These are phyloP conservation scores for Chlorops oryzae DNA, from an alignment of 1,140 invertebrate genomes.

Conservation along the genomic window DNA sequence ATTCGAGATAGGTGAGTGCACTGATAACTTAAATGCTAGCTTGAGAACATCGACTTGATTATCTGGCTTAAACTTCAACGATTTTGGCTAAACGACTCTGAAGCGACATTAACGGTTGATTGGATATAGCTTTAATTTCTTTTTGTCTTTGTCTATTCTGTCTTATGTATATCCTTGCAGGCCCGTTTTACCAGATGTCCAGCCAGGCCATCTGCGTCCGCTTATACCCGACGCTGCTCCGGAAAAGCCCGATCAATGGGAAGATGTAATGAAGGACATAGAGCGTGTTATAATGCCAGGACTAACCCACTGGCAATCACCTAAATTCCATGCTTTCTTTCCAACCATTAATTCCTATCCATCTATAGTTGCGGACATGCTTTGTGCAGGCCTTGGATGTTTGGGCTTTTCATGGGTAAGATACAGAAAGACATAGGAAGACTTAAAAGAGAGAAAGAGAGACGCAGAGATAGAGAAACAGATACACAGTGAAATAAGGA, in stretches of 20 bases:
- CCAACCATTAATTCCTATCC: slow-evolving; percentile 95
- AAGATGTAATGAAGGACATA: slow-evolving; percentile 82
- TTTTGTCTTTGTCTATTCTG: too few species aligned
- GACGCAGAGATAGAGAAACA: too few species aligned
- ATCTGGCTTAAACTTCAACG: too few species aligned
- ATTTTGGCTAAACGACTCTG: too few species aligned
- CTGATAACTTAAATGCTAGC: slow-evolving; percentile 12
- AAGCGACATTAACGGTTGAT: too few species aligned
- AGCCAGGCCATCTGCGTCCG: slow-evolving; percentile 77
- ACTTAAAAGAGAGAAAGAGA: too few species aligned
- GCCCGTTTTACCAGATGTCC: slow-evolving; percentile 70
- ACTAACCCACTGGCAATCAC: slow-evolving; percentile 96
- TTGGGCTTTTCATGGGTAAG: slow-evolving; percentile 83
- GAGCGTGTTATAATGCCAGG: slow-evolving; percentile 96
- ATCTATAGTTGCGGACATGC: slow-evolving; percentile 76
- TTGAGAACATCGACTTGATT: neutral
- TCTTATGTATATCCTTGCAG: too few species aligned
- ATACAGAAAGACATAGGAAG: neutral
- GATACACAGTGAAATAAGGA: too few species aligned
- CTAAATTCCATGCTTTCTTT: slow-evolving; percentile 96
- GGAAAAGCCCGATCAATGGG: slow-evolving; percentile 75
- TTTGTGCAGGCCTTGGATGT: slow-evolving; percentile 87
- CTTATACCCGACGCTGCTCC: slow-evolving; percentile 79
- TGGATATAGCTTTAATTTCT: too few species aligned
- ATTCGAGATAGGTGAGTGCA: slow-evolving; percentile 68